phyloP scores from a whole-genome alignment of 2,797 vertebrate genomes.

The Dendrocincla tyrannina region DNA sequence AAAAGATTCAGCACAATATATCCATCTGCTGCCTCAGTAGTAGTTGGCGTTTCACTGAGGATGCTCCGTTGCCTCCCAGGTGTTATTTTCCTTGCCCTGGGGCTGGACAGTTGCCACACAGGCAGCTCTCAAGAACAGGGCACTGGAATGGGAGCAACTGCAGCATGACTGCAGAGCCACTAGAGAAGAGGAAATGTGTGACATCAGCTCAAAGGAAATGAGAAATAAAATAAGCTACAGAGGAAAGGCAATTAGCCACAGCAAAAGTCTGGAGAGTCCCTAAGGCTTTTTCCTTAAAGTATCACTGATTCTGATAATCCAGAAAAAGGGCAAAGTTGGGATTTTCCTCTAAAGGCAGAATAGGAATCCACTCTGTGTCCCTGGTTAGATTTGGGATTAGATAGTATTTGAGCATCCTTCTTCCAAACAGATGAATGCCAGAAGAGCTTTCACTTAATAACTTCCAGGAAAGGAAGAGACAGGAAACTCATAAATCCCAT shows the following conservation, averaged over 20 bases:
- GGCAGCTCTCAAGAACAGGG: background rate
- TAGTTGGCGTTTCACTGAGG: background rate
- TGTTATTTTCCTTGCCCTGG: background rate
- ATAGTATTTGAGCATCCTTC: background rate
- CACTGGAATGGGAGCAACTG: slow-evolving; percentile 8
- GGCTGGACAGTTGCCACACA: background rate
- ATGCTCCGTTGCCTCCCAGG: background rate
- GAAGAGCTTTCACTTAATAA: background rate
- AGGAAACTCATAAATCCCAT: background rate
- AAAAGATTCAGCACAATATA: background rate
- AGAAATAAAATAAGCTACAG: slow-evolving; percentile 27
- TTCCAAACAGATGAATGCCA: background rate
- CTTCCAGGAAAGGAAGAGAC: background rate
- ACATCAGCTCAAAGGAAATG: slow-evolving; percentile 50
- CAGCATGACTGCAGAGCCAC: slow-evolving; percentile 41
- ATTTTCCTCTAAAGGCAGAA: background rate
- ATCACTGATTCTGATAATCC: background rate
- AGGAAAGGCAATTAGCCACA: slow-evolving; percentile 23
- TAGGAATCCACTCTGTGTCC: background rate
- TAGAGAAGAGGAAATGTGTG: slow-evolving; percentile 63
- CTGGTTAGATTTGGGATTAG: background rate
- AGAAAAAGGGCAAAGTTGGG: background rate
- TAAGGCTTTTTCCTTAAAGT: background rate
- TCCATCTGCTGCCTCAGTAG: background rate
- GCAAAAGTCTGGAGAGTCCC: background rate